Evolutionary conservation across 2,113 vertebrate species (phyloP).

Genomic region (Leucosticte australis): DNA sequence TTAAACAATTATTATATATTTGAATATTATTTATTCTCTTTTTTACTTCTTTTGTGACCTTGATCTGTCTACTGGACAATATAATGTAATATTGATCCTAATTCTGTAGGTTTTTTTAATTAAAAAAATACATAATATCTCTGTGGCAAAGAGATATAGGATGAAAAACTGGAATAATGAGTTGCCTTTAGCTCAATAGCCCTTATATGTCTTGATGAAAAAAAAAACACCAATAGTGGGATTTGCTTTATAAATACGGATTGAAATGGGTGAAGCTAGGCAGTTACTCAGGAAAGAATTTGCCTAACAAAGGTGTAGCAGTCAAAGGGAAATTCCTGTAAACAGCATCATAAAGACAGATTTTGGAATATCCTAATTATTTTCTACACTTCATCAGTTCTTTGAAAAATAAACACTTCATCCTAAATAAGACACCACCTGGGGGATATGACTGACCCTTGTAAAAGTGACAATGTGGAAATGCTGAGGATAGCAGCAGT

Average conservation of each 20-base stretch:
- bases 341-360: background rate
- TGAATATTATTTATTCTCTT: background rate
- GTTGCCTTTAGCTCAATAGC: background rate
- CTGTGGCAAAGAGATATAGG: background rate
- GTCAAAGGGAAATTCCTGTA: background rate
- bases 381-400: background rate
- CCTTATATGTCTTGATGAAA: background rate
- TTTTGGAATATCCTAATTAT: background rate
- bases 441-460: background rate
- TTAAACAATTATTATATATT: background rate
- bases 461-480: background rate
- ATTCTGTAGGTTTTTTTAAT: background rate
- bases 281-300: background rate
- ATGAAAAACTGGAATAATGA: background rate
- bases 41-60: background rate
- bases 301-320: background rate
- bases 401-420: background rate
- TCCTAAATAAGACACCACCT: background rate
- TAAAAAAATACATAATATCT: background rate
- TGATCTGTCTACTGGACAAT: background rate
- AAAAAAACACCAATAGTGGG: background rate
- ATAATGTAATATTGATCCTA: background rate
- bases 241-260: background rate
- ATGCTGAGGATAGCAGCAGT: background rate
- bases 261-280: background rate